Evolutionary conservation across 2,113 vertebrate species (phyloP).

Genomic region (Chaenogobius annularis): DNA sequence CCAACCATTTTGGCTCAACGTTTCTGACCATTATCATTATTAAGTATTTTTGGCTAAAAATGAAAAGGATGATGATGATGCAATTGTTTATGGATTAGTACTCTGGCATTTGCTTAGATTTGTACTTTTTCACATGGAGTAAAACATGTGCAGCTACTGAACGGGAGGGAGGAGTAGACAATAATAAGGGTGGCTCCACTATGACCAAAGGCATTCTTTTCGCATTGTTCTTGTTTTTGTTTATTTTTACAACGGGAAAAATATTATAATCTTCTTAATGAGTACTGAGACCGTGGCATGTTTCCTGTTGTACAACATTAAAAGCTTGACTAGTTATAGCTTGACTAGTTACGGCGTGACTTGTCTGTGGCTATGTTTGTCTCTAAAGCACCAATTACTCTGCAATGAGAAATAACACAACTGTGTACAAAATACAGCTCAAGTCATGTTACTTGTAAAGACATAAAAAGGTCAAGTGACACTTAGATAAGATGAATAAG

Average conservation of each 20-base stretch:
- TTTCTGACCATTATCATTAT: constrained; percentile 9
- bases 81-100: constrained; percentile 16
- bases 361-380: constrained; percentile 33
- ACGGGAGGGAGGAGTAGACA: not conserved
- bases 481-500: not conserved
- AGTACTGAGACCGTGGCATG: constrained; percentile 18
- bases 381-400: constrained; percentile 38
- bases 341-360: constrained; percentile 22
- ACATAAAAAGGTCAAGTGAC: constrained; percentile 19
- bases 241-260: constrained; percentile 29
- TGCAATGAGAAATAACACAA: constrained; percentile 37
- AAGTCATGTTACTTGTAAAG: constrained; percentile 3
- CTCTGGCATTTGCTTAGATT: not conserved
- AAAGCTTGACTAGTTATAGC: constrained; percentile 30
- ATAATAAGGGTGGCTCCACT: not conserved
- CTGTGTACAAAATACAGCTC: constrained; percentile 40
- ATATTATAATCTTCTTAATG: constrained; percentile 43
- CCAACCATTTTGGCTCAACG: constrained; percentile 26
- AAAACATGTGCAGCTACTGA: constrained; percentile 6
- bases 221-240: constrained; percentile 13
- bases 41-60: constrained; percentile 40
- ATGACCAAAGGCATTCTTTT: constrained; percentile 9
- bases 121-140: not conserved
- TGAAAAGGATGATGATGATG: constrained; percentile 24
- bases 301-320: constrained; percentile 35